Conservation (phyloP, 1,140 invertebrate species). For the Riptortus pedestris region DNA sequence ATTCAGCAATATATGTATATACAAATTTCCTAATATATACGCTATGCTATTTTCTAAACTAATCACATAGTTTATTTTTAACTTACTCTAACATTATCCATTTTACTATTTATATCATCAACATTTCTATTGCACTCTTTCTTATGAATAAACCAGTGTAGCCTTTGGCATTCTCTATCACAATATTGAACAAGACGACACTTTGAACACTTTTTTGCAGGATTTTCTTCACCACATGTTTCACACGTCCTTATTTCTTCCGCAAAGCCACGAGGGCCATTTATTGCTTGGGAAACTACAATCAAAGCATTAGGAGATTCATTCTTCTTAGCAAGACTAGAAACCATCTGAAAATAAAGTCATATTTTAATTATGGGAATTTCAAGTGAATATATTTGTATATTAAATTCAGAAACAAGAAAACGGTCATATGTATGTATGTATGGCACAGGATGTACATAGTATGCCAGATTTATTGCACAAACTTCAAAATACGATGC, state of each 20-base stretch:
- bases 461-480: too few relatives aligned
- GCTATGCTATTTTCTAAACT: too few relatives aligned
- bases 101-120: slow-evolving; percentile 2
- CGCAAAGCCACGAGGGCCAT: slow-evolving; percentile 63
- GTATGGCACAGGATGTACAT: too few relatives aligned
- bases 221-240: slow-evolving; percentile 80
- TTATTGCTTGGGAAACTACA: slow-evolving; percentile 74
- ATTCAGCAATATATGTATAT: too few relatives aligned
- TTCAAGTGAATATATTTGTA: neutral
- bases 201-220: slow-evolving; percentile 85
- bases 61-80: too few relatives aligned
- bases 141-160: slow-evolving; percentile 96
- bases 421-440: neutral
- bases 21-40: too few relatives aligned
- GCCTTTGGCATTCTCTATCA: slow-evolving; percentile 81
- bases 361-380: neutral
- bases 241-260: slow-evolving; percentile 64
- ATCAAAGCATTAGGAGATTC: slow-evolving; percentile 47
- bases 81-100: neutral
- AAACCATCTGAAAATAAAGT: slow-evolving; percentile 47
- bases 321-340: slow-evolving; percentile 57
- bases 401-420: neutral
- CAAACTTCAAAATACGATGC: too few relatives aligned
- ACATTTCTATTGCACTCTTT: slow-evolving; percentile 50
- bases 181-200: slow-evolving; percentile 92